Percentiles rank a stretch among this genome's conserved stretches.
phyloP scores from a whole-genome alignment of 2,888 invertebrate species.

The Drosophila bunnanda region DNA sequence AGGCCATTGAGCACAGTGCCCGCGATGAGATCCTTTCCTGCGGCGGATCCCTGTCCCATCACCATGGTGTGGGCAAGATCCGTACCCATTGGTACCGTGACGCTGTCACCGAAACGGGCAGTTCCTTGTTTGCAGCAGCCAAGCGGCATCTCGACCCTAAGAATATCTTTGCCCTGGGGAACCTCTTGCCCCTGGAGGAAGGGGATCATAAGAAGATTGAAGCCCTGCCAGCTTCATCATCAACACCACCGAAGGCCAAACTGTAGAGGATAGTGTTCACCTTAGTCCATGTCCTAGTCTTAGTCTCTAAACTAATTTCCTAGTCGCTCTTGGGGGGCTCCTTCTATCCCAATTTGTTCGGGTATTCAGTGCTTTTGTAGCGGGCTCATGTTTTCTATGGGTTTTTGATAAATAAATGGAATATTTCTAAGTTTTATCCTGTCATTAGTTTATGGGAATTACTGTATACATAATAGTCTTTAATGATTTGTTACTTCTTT shows the following conservation, averaged over 20 bases:
- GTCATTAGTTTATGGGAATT: background rate
- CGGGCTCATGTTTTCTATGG: slow-evolving; percentile 67
- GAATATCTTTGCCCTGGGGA: slow-evolving; percentile 96
- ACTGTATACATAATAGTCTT: background rate
- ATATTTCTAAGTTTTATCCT: slow-evolving; percentile 46
- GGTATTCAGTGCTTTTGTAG: slow-evolving; percentile 43
- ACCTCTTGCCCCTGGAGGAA: slow-evolving; percentile 85
- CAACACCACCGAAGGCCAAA: slow-evolving; percentile 67
- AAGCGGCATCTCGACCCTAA: slow-evolving; percentile 96
- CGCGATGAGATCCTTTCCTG: slow-evolving; percentile 95
- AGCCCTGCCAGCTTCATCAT: slow-evolving; percentile 8
- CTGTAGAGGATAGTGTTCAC: slow-evolving; percentile 58
- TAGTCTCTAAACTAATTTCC: slow-evolving; percentile 43
- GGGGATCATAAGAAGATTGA: slow-evolving; percentile 4
- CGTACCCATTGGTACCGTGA: slow-evolving; percentile 94
- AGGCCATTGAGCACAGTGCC: slow-evolving; percentile 94
- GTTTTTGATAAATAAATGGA: slow-evolving; percentile 74
- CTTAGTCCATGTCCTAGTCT: slow-evolving; percentile 56
- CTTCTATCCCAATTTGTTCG: slow-evolving; percentile 31
- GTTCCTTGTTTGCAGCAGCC: slow-evolving; percentile 91
- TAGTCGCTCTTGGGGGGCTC: slow-evolving; percentile 44
- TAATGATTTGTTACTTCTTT: too few relatives aligned
- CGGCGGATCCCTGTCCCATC: slow-evolving; percentile 94
- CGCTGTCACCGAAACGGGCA: slow-evolving; percentile 93
- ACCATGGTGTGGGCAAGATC: slow-evolving; percentile 98